Conservation (phyloP, 2,113 vertebrate genomes). For the Neotoma lepida region DNA sequence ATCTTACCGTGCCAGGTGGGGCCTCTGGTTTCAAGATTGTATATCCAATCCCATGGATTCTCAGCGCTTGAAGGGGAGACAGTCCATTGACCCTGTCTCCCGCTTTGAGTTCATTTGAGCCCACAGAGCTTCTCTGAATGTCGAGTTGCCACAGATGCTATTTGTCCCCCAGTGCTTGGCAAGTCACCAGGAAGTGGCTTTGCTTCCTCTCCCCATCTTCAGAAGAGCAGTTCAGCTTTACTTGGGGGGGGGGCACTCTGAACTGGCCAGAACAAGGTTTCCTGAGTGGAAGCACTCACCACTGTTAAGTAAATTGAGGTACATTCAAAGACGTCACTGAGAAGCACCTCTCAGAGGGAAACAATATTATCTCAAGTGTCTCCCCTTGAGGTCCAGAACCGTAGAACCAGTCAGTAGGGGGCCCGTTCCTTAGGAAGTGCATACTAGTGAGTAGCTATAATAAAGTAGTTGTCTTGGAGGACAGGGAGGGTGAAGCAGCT, state of each 20-base stretch:
- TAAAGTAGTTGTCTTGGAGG: not conserved
- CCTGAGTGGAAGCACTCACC: not conserved
- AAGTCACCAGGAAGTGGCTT: not conserved
- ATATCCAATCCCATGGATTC: not conserved
- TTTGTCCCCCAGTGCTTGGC: not conserved
- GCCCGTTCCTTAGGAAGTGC: not conserved
- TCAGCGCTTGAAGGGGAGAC: fast-evolving
- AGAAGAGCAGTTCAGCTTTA: not conserved
- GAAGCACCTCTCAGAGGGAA: not conserved
- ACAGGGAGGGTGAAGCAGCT: not conserved
- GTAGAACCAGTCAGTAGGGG: not conserved
- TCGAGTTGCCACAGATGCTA: too few relatives aligned
- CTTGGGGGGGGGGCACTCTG: fast-evolving
- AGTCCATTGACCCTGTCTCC: fast-evolving
- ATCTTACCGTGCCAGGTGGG: not conserved
- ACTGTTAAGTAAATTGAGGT: not conserved
- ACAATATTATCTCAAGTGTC: not conserved
- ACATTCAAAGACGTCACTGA: not conserved
- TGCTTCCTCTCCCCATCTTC: not conserved
- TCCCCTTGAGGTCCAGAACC: not conserved
- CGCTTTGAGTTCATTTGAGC: not conserved
- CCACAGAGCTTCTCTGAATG: too few relatives aligned
- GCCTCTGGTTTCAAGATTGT: not conserved
- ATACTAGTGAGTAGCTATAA: not conserved
- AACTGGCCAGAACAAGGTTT: not conserved